phyloP scores from a whole-genome alignment of 2,797 vertebrate species.

The Paramormyrops hopkinsi region DNA sequence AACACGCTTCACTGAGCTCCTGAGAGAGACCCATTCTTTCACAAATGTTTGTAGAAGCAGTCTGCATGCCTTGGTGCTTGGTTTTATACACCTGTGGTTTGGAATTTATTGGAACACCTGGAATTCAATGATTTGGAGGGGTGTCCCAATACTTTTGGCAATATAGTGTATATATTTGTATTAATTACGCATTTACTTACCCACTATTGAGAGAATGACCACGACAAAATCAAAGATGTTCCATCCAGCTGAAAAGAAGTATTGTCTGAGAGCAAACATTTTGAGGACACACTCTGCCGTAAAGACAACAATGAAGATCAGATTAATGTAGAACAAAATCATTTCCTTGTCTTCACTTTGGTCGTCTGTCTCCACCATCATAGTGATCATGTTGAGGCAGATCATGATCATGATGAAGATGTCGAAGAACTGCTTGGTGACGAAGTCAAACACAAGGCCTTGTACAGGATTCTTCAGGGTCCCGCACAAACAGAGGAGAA shows the following conservation, averaged over 20 bases:
- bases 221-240: constrained; percentile 96
- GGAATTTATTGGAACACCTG: background rate
- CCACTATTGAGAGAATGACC: constrained; percentile 83
- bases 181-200: constrained; percentile 50
- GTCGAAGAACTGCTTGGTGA: constrained; percentile 83
- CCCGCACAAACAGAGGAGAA: constrained; percentile 19
- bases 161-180: background rate
- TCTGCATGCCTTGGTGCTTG: background rate
- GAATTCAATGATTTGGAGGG: background rate
- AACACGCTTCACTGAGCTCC: background rate
- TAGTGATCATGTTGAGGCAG: constrained; percentile 94
- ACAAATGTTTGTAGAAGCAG: background rate
- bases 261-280: constrained; percentile 74
- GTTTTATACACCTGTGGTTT: background rate
- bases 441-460: constrained; percentile 80
- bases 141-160: background rate
- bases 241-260: constrained; percentile 87
- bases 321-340: constrained; percentile 75
- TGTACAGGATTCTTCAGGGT: constrained; percentile 73
- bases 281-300: constrained; percentile 79
- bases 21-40: background rate
- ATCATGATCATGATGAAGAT: constrained; percentile 91
- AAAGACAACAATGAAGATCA: constrained; percentile 85
- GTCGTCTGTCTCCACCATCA: constrained; percentile 95
- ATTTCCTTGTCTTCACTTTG: constrained; percentile 70